A percentile compares a stretch with the other conserved stretches of the same genome.
These are phyloP conservation scores for Pelochelys cantorii DNA, from an alignment of 2,797 vertebrate species.

Conservation along the genomic window DNA sequence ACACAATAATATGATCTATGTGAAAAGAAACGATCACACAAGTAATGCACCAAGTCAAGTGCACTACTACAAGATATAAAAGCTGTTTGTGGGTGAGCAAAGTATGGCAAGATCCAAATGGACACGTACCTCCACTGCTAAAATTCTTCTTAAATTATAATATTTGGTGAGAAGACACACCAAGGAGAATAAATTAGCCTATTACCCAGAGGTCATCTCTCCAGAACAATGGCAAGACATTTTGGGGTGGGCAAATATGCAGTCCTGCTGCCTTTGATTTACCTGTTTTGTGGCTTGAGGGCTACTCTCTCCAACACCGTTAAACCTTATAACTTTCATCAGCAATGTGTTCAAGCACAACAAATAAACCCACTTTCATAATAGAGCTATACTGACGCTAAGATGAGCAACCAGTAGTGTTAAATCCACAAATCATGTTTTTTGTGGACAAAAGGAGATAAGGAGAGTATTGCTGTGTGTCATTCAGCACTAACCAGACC, in stretches of 20 bases:
- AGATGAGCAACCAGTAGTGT: background rate
- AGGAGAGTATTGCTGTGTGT: background rate
- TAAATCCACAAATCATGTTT: background rate
- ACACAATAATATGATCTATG: fast-evolving
- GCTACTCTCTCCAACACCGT: background rate
- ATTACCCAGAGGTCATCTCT: slow-evolving; percentile 57
- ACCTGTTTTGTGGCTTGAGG: background rate
- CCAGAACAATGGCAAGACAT: slow-evolving; percentile 19
- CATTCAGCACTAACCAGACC: background rate
- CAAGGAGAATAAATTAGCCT: slow-evolving; percentile 61
- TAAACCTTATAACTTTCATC: background rate
- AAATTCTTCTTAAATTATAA: slow-evolving; percentile 71
- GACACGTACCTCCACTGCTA: slow-evolving; percentile 54
- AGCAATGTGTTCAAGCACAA: background rate
- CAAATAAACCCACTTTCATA: background rate
- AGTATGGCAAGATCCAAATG: slow-evolving; percentile 56
- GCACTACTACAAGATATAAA: slow-evolving; percentile 44
- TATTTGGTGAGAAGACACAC: slow-evolving; percentile 55
- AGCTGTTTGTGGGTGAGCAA: slow-evolving; percentile 22
- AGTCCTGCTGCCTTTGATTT: background rate
- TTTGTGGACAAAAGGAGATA: background rate
- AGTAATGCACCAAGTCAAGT: background rate
- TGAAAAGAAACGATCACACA: background rate
- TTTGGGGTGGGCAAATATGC: background rate
- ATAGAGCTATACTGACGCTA: background rate